These are phyloP conservation scores for Zaprionus camerounensis DNA, from an alignment of 1,140 invertebrate species.

Conservation along the genomic window DNA sequence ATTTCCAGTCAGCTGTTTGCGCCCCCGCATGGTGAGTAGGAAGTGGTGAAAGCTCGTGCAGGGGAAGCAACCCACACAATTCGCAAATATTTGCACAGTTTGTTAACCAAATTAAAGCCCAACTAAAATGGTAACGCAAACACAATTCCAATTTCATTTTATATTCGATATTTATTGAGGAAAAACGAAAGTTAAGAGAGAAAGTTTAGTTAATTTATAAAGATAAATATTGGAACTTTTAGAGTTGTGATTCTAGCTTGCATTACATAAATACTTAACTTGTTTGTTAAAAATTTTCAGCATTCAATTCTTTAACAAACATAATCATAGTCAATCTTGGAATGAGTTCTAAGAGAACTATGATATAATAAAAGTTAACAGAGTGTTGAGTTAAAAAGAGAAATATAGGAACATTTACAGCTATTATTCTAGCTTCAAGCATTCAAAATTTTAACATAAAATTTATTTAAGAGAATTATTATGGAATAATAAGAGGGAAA, in stretches of 20 bases:
- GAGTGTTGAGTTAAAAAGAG: too few relatives aligned
- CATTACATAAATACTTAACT: background rate
- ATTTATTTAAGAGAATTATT: too few relatives aligned
- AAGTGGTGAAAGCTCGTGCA: slow-evolving; percentile 60
- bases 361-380: too few relatives aligned
- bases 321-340: too few relatives aligned
- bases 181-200: slow-evolving; percentile 7
- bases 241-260: background rate
- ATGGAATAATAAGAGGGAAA: too few relatives aligned
- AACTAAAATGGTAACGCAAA: slow-evolving; percentile 28
- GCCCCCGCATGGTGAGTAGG: slow-evolving; percentile 16
- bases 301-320: too few relatives aligned
- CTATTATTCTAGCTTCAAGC: too few relatives aligned
- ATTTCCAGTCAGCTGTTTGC: slow-evolving; percentile 72
- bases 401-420: too few relatives aligned
- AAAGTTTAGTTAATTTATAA: slow-evolving; percentile 6
- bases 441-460: too few relatives aligned
- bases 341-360: too few relatives aligned
- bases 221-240: background rate
- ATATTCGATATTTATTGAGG: slow-evolving; percentile 10
- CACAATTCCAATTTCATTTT: slow-evolving; percentile 12
- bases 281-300: too few relatives aligned
- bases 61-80: slow-evolving; percentile 5
- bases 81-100: slow-evolving; percentile 46
- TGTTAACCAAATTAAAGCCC: slow-evolving; percentile 34